These are phyloP conservation scores for Ciconia stormi DNA, from an alignment of 2,113 vertebrate genomes.

Conservation along the genomic window DNA sequence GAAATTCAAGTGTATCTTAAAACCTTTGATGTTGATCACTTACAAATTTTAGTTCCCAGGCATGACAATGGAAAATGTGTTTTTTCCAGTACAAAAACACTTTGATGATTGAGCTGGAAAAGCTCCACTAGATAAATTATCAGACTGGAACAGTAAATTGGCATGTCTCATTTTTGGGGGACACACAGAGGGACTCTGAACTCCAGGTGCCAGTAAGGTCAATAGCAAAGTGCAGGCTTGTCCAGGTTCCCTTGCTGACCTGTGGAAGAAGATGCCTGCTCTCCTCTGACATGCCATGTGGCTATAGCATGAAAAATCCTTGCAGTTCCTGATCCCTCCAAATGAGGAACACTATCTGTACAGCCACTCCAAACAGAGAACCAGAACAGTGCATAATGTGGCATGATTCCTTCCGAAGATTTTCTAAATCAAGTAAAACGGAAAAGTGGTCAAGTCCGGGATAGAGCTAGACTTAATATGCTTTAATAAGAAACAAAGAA, in stretches of 20 bases:
- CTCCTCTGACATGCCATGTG: background rate
- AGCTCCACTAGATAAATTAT: background rate
- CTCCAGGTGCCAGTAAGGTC: background rate
- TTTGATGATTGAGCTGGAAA: background rate
- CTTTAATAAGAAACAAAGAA: conserved; percentile 51
- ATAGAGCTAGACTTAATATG: background rate
- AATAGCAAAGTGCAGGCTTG: background rate
- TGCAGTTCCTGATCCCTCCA: background rate
- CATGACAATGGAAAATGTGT: background rate
- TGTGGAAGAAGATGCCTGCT: background rate
- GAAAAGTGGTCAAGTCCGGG: conserved; percentile 12
- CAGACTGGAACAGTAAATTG: background rate
- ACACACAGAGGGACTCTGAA: background rate
- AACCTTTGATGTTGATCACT: background rate
- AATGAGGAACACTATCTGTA: background rate
- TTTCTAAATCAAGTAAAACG: background rate
- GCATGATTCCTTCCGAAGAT: background rate
- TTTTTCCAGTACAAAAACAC: background rate
- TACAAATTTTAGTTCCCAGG: background rate
- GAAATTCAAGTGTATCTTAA: background rate
- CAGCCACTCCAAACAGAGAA: background rate
- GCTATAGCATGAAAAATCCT: background rate
- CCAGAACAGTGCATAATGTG: background rate
- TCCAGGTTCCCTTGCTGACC: background rate
- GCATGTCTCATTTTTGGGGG: background rate